Conservation (phyloP, 1,140 invertebrate species). For the Prorops nasuta region DNA sequence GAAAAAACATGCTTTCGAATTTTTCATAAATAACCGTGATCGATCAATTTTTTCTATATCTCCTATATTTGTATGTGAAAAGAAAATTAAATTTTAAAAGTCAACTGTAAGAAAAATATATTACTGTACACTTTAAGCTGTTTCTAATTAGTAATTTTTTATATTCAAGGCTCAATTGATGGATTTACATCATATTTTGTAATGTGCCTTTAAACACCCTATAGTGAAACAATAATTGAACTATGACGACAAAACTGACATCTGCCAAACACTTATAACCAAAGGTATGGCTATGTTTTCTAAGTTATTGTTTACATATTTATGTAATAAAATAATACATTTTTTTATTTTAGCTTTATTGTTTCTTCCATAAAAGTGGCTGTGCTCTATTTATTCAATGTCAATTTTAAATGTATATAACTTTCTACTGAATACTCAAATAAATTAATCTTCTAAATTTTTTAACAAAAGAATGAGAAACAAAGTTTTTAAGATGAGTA, state of each 20-base stretch:
- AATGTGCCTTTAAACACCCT: background rate
- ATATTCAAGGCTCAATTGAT: background rate
- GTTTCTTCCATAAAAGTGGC: constrained; percentile 22
- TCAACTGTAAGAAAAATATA: background rate
- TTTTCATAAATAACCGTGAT: too few species aligned
- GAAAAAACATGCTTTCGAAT: too few species aligned
- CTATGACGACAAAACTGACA: background rate
- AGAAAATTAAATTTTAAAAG: background rate
- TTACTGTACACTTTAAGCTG: background rate
- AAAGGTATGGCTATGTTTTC: constrained; percentile 6
- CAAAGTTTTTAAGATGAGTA: background rate
- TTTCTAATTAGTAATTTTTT: background rate
- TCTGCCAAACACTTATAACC: background rate
- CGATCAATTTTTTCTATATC: too few species aligned
- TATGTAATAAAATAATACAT: background rate
- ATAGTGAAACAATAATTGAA: background rate
- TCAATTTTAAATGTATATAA: constrained; percentile 1
- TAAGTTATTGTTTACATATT: constrained; percentile 5
- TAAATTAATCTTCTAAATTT: background rate
- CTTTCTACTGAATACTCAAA: constrained; percentile 17
- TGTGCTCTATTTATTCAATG: constrained; percentile 11
- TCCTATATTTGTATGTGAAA: too few species aligned
- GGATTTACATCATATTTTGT: background rate
- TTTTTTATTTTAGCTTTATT: background rate
- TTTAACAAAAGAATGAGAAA: background rate